Evolutionary conservation across 2,888 invertebrate genomes (phyloP), one percentile per base, ranked within the genome.

Genomic region (Drosophila leonis): DNA sequence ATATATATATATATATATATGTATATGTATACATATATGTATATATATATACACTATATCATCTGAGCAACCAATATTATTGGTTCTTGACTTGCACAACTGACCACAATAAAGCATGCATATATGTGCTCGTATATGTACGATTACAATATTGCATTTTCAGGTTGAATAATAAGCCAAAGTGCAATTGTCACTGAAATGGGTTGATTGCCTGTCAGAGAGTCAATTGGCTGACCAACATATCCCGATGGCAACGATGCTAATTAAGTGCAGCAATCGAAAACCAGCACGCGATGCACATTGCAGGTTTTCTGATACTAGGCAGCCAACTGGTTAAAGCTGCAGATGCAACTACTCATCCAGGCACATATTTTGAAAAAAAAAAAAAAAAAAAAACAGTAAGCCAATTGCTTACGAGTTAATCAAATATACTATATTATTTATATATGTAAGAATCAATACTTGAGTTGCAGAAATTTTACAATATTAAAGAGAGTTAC

Each of bases 171-270:
- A 82, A 85, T 83, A 77, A 72, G 70, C 68, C 55, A 55, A 77
- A 72, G 89, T 67, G 73, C 83, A 80, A 85, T 88, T 83, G 83
- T 80, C 83, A 76, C 65, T 69, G 65, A 72, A 64, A 56, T 60
- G 68, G 65, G 72, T 41, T 72, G 44, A 70, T 83, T 76, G 84
- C 68, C 78, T 67, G 78, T 65, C 65, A 66, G 60, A 57, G 48
- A 61, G 52, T 56, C 52, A 59, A 56, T 65, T 56, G 46, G 62
- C 18, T 75, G 71, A 56, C 68, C 84, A 69, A 71, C 60, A 63
- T 66, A 46, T 33, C 77, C 72, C 62, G 42, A 29, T 69, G 78
- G 65, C 69, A 76, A 75, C 71, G 62, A 70, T 75, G 71, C 73
- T 73, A 83, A 71, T 81, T 87, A 77, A 74, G 72, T 84, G 68